Conservation (phyloP, 2,888 invertebrate species). For the Acanthopleura granulata region DNA sequence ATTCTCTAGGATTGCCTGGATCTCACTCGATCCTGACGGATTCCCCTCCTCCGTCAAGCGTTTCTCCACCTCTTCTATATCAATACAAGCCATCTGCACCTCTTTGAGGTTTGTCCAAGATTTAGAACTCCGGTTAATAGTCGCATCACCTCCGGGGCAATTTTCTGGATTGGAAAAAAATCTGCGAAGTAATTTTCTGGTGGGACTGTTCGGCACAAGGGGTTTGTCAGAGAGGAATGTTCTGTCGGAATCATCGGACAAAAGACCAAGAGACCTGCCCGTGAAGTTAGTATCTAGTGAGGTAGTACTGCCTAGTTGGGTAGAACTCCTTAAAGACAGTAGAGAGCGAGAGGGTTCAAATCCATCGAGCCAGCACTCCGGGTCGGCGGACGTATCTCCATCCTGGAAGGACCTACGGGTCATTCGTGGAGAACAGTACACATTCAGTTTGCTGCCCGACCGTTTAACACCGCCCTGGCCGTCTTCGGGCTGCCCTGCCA, state of each 20-base stretch:
- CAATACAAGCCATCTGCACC: not conserved
- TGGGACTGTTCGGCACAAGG: not conserved
- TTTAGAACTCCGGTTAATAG: slow-evolving; percentile 11
- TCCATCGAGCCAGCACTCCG: not conserved
- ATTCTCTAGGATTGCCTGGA: too few species aligned
- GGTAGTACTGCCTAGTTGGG: slow-evolving; percentile 14
- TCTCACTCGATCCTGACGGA: not conserved
- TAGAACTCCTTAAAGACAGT: not conserved
- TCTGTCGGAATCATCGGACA: slow-evolving; percentile 17
- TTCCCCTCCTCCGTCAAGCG: not conserved
- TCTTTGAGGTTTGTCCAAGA: slow-evolving; percentile 17
- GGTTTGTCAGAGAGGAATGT: slow-evolving; percentile 16
- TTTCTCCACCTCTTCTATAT: not conserved
- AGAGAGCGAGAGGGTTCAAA: slow-evolving; percentile 16
- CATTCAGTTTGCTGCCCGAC: slow-evolving; percentile 18
- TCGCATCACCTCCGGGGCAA: not conserved
- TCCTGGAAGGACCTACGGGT: not conserved
- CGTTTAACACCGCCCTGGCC: not conserved
- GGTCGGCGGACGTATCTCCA: not conserved
- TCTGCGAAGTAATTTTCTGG: slow-evolving; percentile 11
- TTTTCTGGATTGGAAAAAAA: slow-evolving; percentile 18
- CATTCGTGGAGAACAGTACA: slow-evolving; percentile 18
- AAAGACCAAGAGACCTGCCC: not conserved
- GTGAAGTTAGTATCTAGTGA: slow-evolving; percentile 15
- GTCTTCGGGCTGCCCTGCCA: not conserved